Conservation (phyloP, 2,797 vertebrate species). For the Sebastes cheni region DNA sequence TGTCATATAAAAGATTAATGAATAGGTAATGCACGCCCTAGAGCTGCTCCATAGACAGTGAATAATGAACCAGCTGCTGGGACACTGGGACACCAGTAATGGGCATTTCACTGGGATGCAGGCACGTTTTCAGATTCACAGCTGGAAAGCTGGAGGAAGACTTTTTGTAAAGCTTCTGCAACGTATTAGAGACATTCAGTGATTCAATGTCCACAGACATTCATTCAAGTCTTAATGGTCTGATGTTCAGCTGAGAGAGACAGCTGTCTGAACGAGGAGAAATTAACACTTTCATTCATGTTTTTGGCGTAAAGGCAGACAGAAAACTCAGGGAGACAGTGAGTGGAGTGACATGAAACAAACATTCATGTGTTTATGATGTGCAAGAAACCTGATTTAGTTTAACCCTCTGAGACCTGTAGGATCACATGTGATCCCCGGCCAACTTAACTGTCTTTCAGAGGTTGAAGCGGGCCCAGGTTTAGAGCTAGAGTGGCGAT, state of each 20-base stretch:
- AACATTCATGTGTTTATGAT: background rate
- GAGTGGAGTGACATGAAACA: background rate
- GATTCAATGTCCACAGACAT: background rate
- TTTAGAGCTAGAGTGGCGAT: no score
- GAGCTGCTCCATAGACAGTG: background rate
- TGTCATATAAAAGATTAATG: background rate
- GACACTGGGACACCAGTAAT: background rate
- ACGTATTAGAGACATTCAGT: background rate
- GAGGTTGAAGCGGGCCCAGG: no score
- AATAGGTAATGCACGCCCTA: background rate
- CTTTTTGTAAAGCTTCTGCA: background rate
- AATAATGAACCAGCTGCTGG: constrained; percentile 9
- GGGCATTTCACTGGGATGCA: background rate
- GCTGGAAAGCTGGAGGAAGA: background rate
- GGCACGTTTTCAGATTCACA: background rate
- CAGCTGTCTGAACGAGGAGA: background rate
- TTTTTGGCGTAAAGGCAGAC: no score
- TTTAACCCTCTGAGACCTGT: no score
- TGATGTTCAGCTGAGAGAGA: background rate
- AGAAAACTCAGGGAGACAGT: background rate
- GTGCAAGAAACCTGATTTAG: no score
- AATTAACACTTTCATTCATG: background rate
- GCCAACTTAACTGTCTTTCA: no score
- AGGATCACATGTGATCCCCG: no score
- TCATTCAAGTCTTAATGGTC: background rate